Conservation (phyloP, 2,888 invertebrate genomes). For the Diaphora mendica region DNA sequence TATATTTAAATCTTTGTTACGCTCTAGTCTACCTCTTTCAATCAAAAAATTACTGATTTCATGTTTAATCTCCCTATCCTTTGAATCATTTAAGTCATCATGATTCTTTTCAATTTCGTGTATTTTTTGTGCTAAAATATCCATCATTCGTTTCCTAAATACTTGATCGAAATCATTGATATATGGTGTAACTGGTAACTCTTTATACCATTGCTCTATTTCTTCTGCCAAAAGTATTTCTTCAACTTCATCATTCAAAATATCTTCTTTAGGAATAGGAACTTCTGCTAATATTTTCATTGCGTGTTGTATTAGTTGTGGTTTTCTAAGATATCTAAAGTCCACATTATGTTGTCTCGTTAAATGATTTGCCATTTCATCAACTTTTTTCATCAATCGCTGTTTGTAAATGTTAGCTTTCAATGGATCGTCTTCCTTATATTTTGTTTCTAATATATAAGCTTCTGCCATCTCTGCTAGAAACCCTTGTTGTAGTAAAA, state of each 20-base stretch:
- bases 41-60: conserved; percentile 58
- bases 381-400: conserved; percentile 54
- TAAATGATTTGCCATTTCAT: conserved; percentile 53
- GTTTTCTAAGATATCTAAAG: conserved; percentile 48
- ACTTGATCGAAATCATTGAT: conserved; percentile 47
- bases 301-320: conserved; percentile 46
- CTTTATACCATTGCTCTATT: conserved; percentile 65
- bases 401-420: conserved; percentile 61
- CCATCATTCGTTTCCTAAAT: conserved; percentile 54
- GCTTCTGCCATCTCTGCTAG: conserved; percentile 57
- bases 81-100: conserved; percentile 34
- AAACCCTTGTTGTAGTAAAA: conserved; percentile 42
- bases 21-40: conserved; percentile 46
- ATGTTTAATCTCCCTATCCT: conserved; percentile 53
- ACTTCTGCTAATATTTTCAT: conserved; percentile 59
- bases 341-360: conserved; percentile 48
- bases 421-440: conserved; percentile 58
- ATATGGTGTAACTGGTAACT: conserved; percentile 53
- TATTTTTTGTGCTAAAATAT: conserved; percentile 57
- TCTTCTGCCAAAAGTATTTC: conserved; percentile 66
- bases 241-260: conserved; percentile 62
- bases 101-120: conserved; percentile 52
- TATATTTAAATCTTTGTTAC: conserved; percentile 53
- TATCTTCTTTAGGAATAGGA: conserved; percentile 56
- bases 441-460: conserved; percentile 57